A percentile compares a stretch with the other conserved stretches of the same genome.
phyloP scores from a whole-genome alignment of 2,113 vertebrate species.

The Syngnathus scovelli region DNA sequence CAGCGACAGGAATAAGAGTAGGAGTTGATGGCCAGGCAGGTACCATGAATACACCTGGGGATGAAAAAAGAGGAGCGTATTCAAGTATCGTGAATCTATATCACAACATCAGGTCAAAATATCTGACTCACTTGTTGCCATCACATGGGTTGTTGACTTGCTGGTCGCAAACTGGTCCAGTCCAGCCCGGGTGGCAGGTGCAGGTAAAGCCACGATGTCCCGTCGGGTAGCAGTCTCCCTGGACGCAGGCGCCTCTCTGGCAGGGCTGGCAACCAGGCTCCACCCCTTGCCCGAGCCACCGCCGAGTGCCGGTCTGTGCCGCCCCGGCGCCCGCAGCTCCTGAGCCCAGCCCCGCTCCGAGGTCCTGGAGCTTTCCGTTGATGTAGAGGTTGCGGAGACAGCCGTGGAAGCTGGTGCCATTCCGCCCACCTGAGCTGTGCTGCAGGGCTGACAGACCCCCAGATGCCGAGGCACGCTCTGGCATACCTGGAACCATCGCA shows the following conservation, averaged over 20 bases:
- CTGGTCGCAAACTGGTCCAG: conserved; percentile 83
- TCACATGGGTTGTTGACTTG: conserved; percentile 89
- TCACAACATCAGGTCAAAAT: neutral
- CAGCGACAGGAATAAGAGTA: conserved; percentile 99
- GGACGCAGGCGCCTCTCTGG: conserved; percentile 82
- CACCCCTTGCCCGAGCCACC: conserved; percentile 86
- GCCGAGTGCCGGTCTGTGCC: conserved; percentile 47
- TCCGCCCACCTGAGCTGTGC: conserved; percentile 81
- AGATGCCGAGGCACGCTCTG: conserved; percentile 64
- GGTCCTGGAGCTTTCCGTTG: conserved; percentile 91
- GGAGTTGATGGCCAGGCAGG: conserved; percentile 91
- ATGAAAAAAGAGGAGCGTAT: conserved; percentile 12
- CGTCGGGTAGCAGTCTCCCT: conserved; percentile 84
- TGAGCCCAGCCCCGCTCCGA: conserved; percentile 79
- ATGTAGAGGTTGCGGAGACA: conserved; percentile 91
- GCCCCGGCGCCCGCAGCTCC: conserved; percentile 58
- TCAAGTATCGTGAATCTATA: neutral
- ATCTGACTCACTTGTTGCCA: conserved; percentile 88
- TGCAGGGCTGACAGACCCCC: conserved; percentile 77
- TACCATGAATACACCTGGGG: conserved; percentile 87
- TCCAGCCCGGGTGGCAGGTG: conserved; percentile 92
- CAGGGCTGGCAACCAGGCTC: conserved; percentile 93
- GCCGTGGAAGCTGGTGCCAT: conserved; percentile 90
- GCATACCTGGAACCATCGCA: conserved; percentile 76
- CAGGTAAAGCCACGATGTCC: conserved; percentile 87